Evolutionary conservation across 2,797 vertebrate species (phyloP).

Genomic region (Malurus leucopterus): DNA sequence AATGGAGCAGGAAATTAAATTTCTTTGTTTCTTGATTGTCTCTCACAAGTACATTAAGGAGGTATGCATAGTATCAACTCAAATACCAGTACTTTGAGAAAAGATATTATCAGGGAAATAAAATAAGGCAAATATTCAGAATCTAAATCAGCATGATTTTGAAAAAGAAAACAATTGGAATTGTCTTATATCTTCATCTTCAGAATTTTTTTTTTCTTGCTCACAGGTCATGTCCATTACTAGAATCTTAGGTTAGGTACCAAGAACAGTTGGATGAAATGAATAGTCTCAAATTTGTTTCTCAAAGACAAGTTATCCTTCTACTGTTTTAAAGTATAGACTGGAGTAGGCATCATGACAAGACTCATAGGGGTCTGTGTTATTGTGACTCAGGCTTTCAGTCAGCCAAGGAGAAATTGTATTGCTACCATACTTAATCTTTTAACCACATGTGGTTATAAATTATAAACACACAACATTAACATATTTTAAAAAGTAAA

Average conservation of each 20-base stretch:
- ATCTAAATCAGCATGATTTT: not conserved
- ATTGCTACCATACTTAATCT: not conserved
- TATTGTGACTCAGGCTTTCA: not conserved
- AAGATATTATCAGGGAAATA: not conserved
- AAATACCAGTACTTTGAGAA: conserved; percentile 16
- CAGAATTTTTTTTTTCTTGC: not conserved
- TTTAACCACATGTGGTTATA: not conserved
- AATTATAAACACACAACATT: not conserved
- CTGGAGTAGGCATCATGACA: not conserved
- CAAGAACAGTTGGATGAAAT: not conserved
- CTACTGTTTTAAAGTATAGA: not conserved
- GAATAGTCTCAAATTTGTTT: not conserved
- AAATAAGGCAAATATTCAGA: not conserved
- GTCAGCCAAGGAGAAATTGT: not conserved
- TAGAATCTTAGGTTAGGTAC: not conserved
- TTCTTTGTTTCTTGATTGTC: conserved; percentile 1
- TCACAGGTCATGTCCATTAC: not conserved
- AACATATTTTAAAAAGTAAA: not conserved
- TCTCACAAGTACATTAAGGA: conserved; percentile 19
- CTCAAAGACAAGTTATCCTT: not conserved
- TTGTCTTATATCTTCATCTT: not conserved
- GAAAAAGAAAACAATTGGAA: not conserved
- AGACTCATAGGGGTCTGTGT: not conserved
- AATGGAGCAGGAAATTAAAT: conserved; percentile 31
- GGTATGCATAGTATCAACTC: not conserved